Evolutionary conservation across 30 jellyfish, hydroid and myxozoan genomes (phyloP).

Genomic region (Aurelia aurita complex sp. Pacific): DNA sequence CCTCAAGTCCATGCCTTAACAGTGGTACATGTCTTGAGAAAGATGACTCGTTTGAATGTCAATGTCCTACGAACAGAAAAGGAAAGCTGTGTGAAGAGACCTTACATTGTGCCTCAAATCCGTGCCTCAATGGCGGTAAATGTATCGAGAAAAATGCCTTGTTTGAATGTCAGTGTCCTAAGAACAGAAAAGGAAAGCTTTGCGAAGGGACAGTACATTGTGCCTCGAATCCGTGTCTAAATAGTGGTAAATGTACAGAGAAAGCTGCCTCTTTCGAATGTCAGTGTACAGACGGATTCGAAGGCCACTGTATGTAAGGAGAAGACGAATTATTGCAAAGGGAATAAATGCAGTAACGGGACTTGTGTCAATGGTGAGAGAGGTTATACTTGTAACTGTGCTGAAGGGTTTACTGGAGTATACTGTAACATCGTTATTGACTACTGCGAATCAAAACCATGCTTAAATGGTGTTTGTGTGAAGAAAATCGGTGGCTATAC

Average conservation of each 20-base stretch:
- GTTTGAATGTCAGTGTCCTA: constrained; percentile 37
- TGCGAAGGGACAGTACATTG: constrained; percentile 48
- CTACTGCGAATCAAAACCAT: constrained; percentile 44
- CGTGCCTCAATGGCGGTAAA: constrained; percentile 56
- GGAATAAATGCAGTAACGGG: constrained; percentile 29
- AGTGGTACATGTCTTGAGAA: constrained; percentile 56
- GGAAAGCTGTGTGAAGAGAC: constrained; percentile 54
- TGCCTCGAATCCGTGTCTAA: constrained; percentile 51
- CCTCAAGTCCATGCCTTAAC: constrained; percentile 53
- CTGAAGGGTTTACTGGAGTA: constrained; percentile 41
- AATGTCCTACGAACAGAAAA: constrained; percentile 38
- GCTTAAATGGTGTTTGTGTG: constrained; percentile 37
- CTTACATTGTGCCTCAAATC: constrained; percentile 44
- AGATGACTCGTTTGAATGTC: constrained; percentile 30
- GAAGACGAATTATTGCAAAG: constrained; percentile 37
- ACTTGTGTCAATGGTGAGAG: constrained; percentile 13
- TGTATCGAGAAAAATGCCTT: constrained; percentile 30
- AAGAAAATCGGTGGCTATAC: neutral
- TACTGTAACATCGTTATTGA: constrained; percentile 29
- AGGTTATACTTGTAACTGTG: constrained; percentile 35
- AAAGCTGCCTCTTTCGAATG: constrained; percentile 15
- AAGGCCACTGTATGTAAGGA: constrained; percentile 36
- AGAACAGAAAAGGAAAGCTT: constrained; percentile 45
- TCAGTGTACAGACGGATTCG: constrained; percentile 46
- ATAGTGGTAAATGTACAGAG: constrained; percentile 55